These are phyloP conservation scores for Vollenhovia emeryi DNA, from an alignment of 1,140 invertebrate species.

Conservation along the genomic window DNA sequence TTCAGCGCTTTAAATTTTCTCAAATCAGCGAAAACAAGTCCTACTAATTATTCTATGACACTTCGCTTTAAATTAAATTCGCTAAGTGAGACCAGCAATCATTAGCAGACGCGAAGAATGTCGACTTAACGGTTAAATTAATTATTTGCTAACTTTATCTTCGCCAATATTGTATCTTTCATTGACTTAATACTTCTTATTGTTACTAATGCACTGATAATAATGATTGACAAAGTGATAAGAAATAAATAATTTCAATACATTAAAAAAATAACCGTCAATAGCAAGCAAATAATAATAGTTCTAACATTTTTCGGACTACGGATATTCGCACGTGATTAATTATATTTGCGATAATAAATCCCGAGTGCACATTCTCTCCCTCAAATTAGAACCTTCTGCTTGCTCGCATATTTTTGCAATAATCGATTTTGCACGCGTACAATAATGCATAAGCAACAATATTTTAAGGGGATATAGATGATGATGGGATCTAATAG, in stretches of 20 bases:
- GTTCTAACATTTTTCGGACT: not conserved
- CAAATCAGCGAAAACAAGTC: not conserved
- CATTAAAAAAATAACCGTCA: not conserved
- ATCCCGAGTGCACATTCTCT: not conserved
- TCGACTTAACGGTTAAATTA: not conserved
- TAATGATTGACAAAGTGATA: not conserved
- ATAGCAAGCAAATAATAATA: not conserved
- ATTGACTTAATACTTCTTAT: not conserved
- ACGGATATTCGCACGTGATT: not conserved
- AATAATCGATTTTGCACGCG: slow-evolving; percentile 35
- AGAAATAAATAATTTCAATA: not conserved
- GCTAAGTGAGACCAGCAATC: not conserved
- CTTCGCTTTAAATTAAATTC: not conserved
- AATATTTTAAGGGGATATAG: slow-evolving; percentile 43
- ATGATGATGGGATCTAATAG: slow-evolving; percentile 49
- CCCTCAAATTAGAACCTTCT: not conserved
- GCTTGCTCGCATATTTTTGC: slow-evolving; percentile 17
- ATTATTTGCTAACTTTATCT: not conserved
- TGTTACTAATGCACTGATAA: not conserved
- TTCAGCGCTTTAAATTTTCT: not conserved
- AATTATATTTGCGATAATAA: not conserved
- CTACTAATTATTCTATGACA: not conserved
- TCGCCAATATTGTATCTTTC: not conserved
- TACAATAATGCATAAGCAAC: slow-evolving; percentile 17
- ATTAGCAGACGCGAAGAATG: not conserved